Base-by-base conservation (phyloP, 2,888 invertebrate genomes). In the Chelonus formosanus region DNA sequence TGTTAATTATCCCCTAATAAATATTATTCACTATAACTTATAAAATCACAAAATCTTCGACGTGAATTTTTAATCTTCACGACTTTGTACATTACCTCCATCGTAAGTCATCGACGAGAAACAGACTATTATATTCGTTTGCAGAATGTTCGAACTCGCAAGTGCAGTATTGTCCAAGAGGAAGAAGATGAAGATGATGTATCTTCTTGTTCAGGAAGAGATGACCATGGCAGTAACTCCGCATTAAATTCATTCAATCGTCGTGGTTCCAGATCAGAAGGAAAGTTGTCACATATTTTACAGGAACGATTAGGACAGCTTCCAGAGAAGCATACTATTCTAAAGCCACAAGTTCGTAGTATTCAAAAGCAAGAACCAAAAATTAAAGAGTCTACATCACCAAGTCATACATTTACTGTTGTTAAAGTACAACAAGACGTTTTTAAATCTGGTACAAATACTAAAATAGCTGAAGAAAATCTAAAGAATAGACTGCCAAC, bases 111-210 rank as follows among this genome's bases (percentile, higher is more conserved):
- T 47, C 54, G 34, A 54, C 58, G 47, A 50, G 32, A 44, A 48
- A 61, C 20, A 60, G 66, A 61, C 45, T 63, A 56, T 65, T 71
- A 57, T 71, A 68, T 64, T 54, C 71, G 43, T 62, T 78, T 75
- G 50, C 73, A 84, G 82, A 84, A 84, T 65, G 84, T 90, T 87
- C 88, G 94, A 59, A 90, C 90, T 34, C 89, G 95, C 59, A 96
- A 96, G 80, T 96, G 95, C 85, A 95, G 95, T 78, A 95, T 96
- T 76, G 96, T 96, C 32, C 92, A 94, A 75, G 94, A 94, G 80
- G 97, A 97, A 82, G 96, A 96, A 75, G 96, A 95, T 78, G 92
- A 94, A 79, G 96, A 96, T 78, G 95, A 93, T 75, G 87, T 86
- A 70, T 83, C 87, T 50, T 80, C 88, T 71, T 87, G 87, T 73